Evolutionary conservation across 1,140 invertebrate species (phyloP).

Genomic region (Zophobas atratus): DNA sequence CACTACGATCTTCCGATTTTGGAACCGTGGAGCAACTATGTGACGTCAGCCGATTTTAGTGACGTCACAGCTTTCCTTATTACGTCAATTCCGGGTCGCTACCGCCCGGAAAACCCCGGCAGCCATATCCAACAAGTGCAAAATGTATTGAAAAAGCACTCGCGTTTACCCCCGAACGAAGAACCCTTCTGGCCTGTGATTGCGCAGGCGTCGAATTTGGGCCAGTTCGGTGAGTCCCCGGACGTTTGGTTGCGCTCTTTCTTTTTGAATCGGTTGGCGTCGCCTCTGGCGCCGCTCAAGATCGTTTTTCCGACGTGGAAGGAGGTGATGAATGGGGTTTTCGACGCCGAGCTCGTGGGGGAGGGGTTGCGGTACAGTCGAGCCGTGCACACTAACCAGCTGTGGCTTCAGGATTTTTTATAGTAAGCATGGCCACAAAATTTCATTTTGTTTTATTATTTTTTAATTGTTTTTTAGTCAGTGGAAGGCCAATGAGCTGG

Average conservation of each 20-base stretch:
- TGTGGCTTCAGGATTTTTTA: too few species aligned
- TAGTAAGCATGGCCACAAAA: too few species aligned
- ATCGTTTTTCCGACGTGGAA: too few species aligned
- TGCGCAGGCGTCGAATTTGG: slow-evolving; percentile 75
- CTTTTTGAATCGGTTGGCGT: slow-evolving; percentile 50
- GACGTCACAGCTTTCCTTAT: too few species aligned
- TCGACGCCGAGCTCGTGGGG: too few species aligned
- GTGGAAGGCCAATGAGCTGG: slow-evolving; percentile 66
- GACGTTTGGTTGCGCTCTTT: slow-evolving; percentile 59
- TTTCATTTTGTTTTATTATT: slow-evolving; percentile 39
- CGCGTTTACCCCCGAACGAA: slow-evolving; percentile 93
- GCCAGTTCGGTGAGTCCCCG: slow-evolving; percentile 73
- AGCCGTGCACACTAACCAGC: too few species aligned
- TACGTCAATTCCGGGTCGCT: slow-evolving; percentile 76
- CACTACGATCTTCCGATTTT: slow-evolving; percentile 81
- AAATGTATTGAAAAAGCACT: slow-evolving; percentile 66
- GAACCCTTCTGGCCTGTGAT: slow-evolving; percentile 77
- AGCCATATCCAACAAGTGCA: neutral
- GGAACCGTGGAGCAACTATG: slow-evolving; percentile 80
- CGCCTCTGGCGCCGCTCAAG: too few species aligned
- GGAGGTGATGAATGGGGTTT: too few species aligned
- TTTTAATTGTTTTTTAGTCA: slow-evolving; percentile 78
- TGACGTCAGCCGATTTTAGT: slow-evolving; percentile 80
- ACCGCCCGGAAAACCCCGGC: too few species aligned
- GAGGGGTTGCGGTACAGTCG: too few species aligned